A percentile compares a stretch with the other conserved stretches of the same genome.
phyloP scores from a whole-genome alignment of 2,888 invertebrate genomes.

The Lordiphosa andalusiaca region DNA sequence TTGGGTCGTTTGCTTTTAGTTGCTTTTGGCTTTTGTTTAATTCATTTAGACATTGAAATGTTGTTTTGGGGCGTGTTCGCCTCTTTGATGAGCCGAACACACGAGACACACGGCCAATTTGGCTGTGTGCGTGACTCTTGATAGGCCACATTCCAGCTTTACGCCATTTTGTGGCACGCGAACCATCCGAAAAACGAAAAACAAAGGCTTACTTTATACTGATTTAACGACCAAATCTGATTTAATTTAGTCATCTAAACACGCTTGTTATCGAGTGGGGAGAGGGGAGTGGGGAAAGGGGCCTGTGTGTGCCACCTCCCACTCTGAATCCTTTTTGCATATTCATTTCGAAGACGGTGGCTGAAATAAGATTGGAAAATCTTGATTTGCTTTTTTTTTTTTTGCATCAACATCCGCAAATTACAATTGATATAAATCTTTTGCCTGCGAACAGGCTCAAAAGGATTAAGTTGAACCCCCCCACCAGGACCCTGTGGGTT shows the following conservation, averaged over 20 bases:
- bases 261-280: conserved; percentile 50
- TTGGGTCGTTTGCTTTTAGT: conserved; percentile 17
- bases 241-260: conserved; percentile 66
- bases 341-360: neutral
- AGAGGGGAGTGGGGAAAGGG: no score
- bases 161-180: conserved; percentile 40
- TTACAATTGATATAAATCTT: neutral
- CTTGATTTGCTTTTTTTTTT: no score
- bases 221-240: conserved; percentile 48
- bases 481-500: conserved; percentile 8
- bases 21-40: conserved; percentile 33
- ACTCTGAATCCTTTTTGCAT: no score
- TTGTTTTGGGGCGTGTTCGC: conserved; percentile 15
- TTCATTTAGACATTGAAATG: conserved; percentile 43
- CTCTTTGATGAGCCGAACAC: conserved; percentile 29
- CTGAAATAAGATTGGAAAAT: no score
- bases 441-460: neutral
- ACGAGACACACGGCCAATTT: conserved; percentile 11
- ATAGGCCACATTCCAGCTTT: conserved; percentile 42
- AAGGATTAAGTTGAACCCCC: neutral
- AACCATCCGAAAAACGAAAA: conserved; percentile 8
- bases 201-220: conserved; percentile 36
- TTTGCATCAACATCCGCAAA: neutral
- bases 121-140: conserved; percentile 56
- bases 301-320: neutral